Evolutionary conservation across 2,888 invertebrate genomes (phyloP), one percentile per base, ranked within the genome.

Genomic region (Tiliacea aurago): DNA sequence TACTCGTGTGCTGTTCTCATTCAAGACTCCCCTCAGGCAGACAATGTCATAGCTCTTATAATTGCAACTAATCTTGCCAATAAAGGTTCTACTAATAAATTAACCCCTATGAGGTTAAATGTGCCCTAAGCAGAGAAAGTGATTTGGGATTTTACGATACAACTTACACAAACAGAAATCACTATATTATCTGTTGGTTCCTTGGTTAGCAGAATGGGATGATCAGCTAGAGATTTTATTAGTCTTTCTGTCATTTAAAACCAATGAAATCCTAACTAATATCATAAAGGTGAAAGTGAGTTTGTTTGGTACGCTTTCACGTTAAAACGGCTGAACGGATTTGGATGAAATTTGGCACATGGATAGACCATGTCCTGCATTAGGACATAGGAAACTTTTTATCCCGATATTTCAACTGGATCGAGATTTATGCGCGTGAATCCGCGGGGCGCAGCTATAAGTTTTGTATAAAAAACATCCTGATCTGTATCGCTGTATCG

Each of bases 1-100:
- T 70, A 78, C 23, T 47, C 37, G 66, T 53, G 18, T 53, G 63
- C 33, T 43, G 55, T 66, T 75, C 59, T 47, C 63, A 49, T 68
- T 28, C n/a, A 53, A 43, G 20, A 9, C 20, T 18, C 33, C 72
- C 56, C 58, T 45, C n/a, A 66, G 9, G 20, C 49, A 18, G 28
- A 15, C 3, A 71, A 56, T 58, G 7, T 58, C 45, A 68, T 59
- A 61, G 18, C 45, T 68, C 13, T 59, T 43, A 37, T 69, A 63
- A 67, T 49, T 64, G 37, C 47, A 56, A 53, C 37, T 41, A 55
- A 55, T 37, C 20, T 37, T 33, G 18, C 47, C 45, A 63, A 61
- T 45, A 45, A 59, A 70, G 37, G n/a, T 4, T 68, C 33, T 11
- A 53, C 23, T 65, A 53, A 49, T 51, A 67, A 68, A 58, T 68